Evolutionary conservation across 2,888 invertebrate species (phyloP), one percentile per base, ranked within the genome.

Genomic region (Dilophus febrilis): DNA sequence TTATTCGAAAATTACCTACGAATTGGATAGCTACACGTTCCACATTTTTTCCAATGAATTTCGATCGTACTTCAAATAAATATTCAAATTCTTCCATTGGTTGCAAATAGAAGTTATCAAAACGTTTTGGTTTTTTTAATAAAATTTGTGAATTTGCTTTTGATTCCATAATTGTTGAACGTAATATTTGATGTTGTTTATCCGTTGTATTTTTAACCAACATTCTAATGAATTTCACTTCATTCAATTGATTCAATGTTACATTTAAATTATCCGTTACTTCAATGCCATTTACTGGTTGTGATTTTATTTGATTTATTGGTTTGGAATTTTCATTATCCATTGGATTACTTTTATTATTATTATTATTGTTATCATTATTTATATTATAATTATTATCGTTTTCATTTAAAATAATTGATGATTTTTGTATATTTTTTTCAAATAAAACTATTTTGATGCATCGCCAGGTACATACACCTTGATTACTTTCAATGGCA

Each of bases 401-500:
- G n/a, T n/a, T n/a, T n/a, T n/a, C n/a, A n/a, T n/a, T n/a, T n/a
- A n/a, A n/a, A n/a, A n/a, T n/a, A n/a, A n/a, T n/a, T n/a, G n/a
- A n/a, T 2, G 27, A 2, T 2, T 13, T 33, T n/a, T 10, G 1
- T 10, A 3, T 5, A 18, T 12, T 18, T 11, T 19, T 31, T 29
- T 44, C 40, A 10, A 35, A n/a, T 3, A 31, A 16, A 12, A 43
- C 18, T 4, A 46, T 14, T 13, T 49, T 51, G 6, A 57, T 46
- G 28, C 59, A 60, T 2, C 61, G 55, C 48, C 53, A 58, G 1
- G 45, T 32, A 37, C 40, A 58, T 26, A 43, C 30, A 41, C 77
- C 67, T 62, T 77, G 75, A 48, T 73, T 71, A 55, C 81, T 82
- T 60, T 84, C 84, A 49, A 84, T 77, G 2, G 74, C 68, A 53